These are phyloP conservation scores for Amphipyra berbera DNA, from an alignment of 2,888 invertebrate species.

Conservation along the genomic window DNA sequence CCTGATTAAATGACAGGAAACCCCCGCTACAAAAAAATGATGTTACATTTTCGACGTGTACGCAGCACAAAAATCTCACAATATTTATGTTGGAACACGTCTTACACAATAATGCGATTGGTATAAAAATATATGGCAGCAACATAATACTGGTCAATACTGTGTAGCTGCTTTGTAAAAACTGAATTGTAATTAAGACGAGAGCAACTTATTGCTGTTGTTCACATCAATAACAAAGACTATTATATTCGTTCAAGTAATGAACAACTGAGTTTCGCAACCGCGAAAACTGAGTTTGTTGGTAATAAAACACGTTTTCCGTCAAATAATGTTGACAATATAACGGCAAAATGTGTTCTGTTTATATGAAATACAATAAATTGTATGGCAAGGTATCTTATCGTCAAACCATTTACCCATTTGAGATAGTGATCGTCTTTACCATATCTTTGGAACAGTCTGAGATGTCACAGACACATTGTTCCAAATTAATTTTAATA, in stretches of 20 bases:
- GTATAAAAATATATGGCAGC: conserved; percentile 40
- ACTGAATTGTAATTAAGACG: conserved; percentile 47
- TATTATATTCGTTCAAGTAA: conserved; percentile 42
- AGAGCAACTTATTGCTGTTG: conserved; percentile 25
- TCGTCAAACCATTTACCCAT: conserved; percentile 19
- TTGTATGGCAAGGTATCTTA: conserved; percentile 10
- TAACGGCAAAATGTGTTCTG: conserved; percentile 10
- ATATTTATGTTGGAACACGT: conserved; percentile 5
- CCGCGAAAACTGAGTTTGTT: conserved; percentile 28
- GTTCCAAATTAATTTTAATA: conserved; percentile 15
- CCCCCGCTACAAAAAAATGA: conserved; percentile 43
- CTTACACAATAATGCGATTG: conserved; percentile 52
- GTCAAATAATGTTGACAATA: conserved; percentile 3
- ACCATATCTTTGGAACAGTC: conserved; percentile 15
- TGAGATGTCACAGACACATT: conserved; percentile 17
- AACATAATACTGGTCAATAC: conserved; percentile 51
- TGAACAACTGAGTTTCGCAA: conserved; percentile 10
- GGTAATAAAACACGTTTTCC: conserved; percentile 32
- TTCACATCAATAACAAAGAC: conserved; percentile 47
- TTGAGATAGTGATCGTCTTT: conserved; percentile 13
- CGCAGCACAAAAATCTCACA: not conserved
- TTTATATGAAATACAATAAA: conserved; percentile 1
- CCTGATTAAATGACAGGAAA: conserved; percentile 41
- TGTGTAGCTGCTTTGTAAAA: conserved; percentile 36
- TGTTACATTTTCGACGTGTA: conserved; percentile 5